A percentile compares a stretch with the other conserved stretches of the same genome.
These are phyloP conservation scores for Metellina segmentata DNA, from an alignment of 2,888 invertebrate species.

Conservation along the genomic window DNA sequence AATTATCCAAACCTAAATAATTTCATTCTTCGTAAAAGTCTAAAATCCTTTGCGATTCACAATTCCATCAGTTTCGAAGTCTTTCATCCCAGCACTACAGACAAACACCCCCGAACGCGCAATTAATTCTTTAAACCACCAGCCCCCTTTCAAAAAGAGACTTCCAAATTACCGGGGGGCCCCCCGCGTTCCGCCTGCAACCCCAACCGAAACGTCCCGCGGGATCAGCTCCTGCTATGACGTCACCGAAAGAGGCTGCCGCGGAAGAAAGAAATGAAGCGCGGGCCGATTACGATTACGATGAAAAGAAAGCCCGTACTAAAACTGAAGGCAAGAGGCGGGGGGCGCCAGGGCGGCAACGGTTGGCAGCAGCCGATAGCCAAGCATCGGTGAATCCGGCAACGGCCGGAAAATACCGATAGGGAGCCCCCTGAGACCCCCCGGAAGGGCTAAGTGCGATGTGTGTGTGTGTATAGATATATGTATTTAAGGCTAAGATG, in stretches of 20 bases:
- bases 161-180: constrained; percentile 5
- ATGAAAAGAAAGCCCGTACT: constrained; percentile 51
- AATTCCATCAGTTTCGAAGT: too few species aligned
- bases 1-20: too few species aligned
- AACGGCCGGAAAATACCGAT: constrained; percentile 72
- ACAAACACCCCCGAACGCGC: too few species aligned
- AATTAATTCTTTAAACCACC: too few species aligned
- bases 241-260: constrained; percentile 38
- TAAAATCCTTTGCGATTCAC: too few species aligned
- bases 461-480: constrained; percentile 47
- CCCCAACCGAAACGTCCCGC: constrained; percentile 4
- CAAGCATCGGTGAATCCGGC: constrained; percentile 71
- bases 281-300: constrained; percentile 68
- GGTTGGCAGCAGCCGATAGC: constrained; percentile 74
- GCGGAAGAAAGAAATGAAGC: constrained; percentile 42
- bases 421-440: constrained; percentile 57
- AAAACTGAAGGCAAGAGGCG: neutral
- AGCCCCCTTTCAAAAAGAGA: neutral
- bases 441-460: constrained; percentile 53
- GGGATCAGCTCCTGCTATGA: constrained; percentile 37
- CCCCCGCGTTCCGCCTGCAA: constrained; percentile 1
- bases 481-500: constrained; percentile 66
- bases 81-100: too few species aligned
- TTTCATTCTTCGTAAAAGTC: too few species aligned
- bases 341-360: constrained; percentile 48